Evolutionary conservation across 1,140 invertebrate species (phyloP).

Genomic region (Brachystomella parvula): DNA sequence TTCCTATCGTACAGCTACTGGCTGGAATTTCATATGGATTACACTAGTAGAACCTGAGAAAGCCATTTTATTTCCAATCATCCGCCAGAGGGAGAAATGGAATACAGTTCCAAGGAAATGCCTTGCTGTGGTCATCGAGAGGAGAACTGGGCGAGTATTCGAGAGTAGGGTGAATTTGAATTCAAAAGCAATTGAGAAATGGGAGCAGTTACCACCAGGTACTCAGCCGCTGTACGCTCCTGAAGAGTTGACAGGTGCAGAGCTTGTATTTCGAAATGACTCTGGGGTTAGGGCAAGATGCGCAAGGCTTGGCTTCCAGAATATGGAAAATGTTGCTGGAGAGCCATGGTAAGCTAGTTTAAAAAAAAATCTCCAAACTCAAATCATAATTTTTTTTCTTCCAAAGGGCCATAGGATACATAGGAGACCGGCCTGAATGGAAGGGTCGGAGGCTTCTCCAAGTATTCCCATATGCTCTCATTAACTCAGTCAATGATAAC

Average conservation of each 20-base stretch:
- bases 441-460: conserved; percentile 14
- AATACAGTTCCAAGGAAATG: neutral
- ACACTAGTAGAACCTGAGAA: conserved; percentile 1
- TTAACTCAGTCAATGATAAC: conserved; percentile 16
- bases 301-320: neutral
- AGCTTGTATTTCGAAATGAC: neutral
- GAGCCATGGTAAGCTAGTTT: conserved; percentile 12
- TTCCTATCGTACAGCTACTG: too few relatives aligned
- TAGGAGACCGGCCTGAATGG: conserved; percentile 18
- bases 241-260: conserved; percentile 4
- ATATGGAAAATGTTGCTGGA: conserved; percentile 9
- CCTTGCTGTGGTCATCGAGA: neutral
- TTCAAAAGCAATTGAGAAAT: conserved; percentile 10
- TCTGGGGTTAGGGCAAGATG: neutral
- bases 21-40: conserved; percentile 4
- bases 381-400: neutral
- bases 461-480: conserved; percentile 17
- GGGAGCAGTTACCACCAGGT: neutral
- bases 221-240: neutral
- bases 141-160: neutral
- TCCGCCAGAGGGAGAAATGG: neutral
- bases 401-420: conserved; percentile 21
- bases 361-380: neutral
- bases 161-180: conserved; percentile 16
- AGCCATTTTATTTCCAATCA: neutral